Evolutionary conservation across 2,797 vertebrate genomes (phyloP), one percentile per base, ranked within the genome.

Genomic region (Poecilia picta): DNA sequence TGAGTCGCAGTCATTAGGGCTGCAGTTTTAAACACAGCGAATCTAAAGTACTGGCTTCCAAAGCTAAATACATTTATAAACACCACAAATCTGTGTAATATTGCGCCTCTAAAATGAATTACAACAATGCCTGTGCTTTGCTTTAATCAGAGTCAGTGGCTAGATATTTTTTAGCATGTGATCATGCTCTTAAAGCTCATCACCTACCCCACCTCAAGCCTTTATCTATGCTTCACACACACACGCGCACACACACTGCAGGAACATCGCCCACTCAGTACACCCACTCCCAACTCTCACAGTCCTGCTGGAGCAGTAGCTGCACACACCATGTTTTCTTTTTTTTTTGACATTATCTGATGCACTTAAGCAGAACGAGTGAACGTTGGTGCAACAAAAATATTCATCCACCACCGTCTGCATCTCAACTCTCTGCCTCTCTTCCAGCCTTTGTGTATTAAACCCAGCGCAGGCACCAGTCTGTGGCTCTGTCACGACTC

Each of bases 401-500:
- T 66, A 33, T 64, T 64, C 31, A 13, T 57, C 64, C 74, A 81
- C 57, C 74, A 81, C 16, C 41, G 53, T 72, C 78, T n/a, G 59
- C 64, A 75, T 72, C 4, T 8, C 62, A 46, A 46, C 28, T 7
- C 73, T 55, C 12, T 23, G 72, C 46, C 73, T 77, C 73, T 8
- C 51, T 47, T 49, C 43, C 41, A 25, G 55, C 23, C 66, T 73
- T 47, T 66, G 57, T 66, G 11, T 75, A 31, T 59, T 49, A 79
- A 78, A 85, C 80, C 79, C 72, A 55, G 64, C 39, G 36, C 73
- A 64, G 46, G 75, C 45, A 79, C 72, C 72, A 45, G 77, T 82
- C 84, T 59, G 57, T 80, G 75, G 82, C 78, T 83, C 79, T 68
- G 88, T 91, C 91, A 92, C 88, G 89, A 93, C 88, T 88, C 90